Evolutionary conservation across 2,797 vertebrate genomes (phyloP).

Genomic region (Malacoctenus gilli): DNA sequence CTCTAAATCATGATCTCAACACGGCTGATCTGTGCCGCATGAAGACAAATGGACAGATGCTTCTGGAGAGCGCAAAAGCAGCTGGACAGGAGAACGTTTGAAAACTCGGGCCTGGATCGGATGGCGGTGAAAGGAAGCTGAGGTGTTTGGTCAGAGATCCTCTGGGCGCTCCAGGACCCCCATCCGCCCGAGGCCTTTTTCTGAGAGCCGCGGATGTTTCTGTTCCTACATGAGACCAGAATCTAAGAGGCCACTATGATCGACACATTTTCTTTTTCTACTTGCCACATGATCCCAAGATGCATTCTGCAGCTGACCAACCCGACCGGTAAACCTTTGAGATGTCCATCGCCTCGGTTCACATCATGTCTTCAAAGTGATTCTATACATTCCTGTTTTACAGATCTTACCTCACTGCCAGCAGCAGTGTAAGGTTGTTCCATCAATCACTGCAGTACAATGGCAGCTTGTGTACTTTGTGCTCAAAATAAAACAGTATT

Average conservation of each 20-base stretch:
- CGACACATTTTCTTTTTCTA: too few relatives aligned
- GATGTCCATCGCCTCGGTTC: conserved; percentile 13
- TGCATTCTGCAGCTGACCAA: too few relatives aligned
- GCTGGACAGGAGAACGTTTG: not conserved
- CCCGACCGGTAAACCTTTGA: too few relatives aligned
- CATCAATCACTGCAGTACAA: conserved; percentile 48
- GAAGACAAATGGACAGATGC: conserved; percentile 16
- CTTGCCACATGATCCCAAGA: too few relatives aligned
- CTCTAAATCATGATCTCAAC: conserved; percentile 10
- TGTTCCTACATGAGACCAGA: too few relatives aligned
- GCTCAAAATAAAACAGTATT: too few relatives aligned
- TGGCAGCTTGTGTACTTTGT: not conserved
- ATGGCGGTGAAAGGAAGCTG: too few relatives aligned
- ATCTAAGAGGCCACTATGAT: too few relatives aligned
- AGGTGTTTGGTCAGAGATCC: too few relatives aligned
- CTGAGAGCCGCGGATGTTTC: too few relatives aligned
- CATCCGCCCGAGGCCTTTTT: too few relatives aligned
- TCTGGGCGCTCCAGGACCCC: too few relatives aligned
- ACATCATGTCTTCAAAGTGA: conserved; percentile 26
- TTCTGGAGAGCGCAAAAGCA: conserved; percentile 7
- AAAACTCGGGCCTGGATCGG: not conserved
- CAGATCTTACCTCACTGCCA: conserved; percentile 44
- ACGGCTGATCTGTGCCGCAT: not conserved
- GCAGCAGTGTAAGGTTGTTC: conserved; percentile 6
- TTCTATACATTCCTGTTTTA: conserved; percentile 29